A percentile compares a stretch with the other conserved stretches of the same genome.
Conservation (phyloP, 2,888 invertebrate species). For the Theretra japonica region DNA sequence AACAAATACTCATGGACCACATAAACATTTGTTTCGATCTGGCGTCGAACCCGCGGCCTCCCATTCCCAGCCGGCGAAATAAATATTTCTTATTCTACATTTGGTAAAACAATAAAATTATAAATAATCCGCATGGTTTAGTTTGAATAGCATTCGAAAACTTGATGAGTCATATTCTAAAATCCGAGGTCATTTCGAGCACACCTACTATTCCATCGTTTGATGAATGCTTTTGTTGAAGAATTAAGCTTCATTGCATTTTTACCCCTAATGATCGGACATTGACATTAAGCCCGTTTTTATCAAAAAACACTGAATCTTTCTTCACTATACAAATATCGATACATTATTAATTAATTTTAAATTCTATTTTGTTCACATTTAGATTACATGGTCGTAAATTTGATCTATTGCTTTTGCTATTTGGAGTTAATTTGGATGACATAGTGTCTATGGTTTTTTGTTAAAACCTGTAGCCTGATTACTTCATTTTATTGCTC, state of each 20-base stretch:
- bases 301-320: neutral
- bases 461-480: conserved; percentile 18
- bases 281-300: neutral
- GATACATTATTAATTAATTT: neutral
- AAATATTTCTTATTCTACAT: no score
- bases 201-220: no score
- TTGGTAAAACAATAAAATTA: no score
- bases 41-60: no score
- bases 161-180: no score
- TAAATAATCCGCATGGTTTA: no score
- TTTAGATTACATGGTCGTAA: conserved; percentile 11
- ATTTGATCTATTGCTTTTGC: conserved; percentile 8
- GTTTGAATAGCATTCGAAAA: no score
- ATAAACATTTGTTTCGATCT: no score
- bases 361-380: neutral
- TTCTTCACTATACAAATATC: neutral
- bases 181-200: no score
- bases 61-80: no score
- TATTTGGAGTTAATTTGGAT: neutral
- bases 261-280: neutral
- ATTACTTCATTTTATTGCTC: conserved; percentile 42
- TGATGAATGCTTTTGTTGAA: neutral
- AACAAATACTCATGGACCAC: no score
- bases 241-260: neutral
- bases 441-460: neutral